Evolutionary conservation across 2,888 invertebrate genomes (phyloP), one percentile per base, ranked within the genome.

Genomic region (Perdita meconis): DNA sequence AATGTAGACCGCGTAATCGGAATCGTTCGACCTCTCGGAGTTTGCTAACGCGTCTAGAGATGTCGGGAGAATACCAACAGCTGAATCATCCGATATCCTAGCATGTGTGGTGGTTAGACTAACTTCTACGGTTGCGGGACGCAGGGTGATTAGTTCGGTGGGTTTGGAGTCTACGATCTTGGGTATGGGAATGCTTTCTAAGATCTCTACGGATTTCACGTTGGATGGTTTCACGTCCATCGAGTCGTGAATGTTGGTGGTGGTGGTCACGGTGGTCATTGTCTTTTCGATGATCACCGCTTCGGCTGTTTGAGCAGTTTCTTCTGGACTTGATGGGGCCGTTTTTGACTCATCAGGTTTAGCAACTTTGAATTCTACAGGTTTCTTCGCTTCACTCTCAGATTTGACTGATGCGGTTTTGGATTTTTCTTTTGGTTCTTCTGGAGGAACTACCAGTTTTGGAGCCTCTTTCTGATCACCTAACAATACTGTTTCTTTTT

Each of bases 121-220:
- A 71, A 90, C 88, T 64, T 91, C 91, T 60, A 91, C 90, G 30
- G 74, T 89, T 61, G 88, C 91, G 16, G 91, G 91, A 71, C 90
- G 86, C 64, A 91, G 84, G 67, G 87, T 84, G 67, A 91, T 84
- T 61, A 91, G 81, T 76, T 90, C 88, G 67, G 88, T 87, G 57
- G 81, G 66, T 70, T 88, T 89, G 24, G 86, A 83, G 44, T 80
- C 81, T 74, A 83, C 80, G 64, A 81, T 79, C 65, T 77, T 82
- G 38, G 84, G 81, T 61, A 86, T 59, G 38, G 86, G 81, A 42
- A 87, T 72, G 71, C 81, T 89, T 68, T 87, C 86, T 74, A 86
- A 69, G 53, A 86, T 83, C 73, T 89, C 85, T 22, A 84, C 64
- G 36, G 86, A 85, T 60, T 82, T 86, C 26, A 87, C 84, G n/a